Percentiles rank a stretch among this genome's conserved stretches.
Conservation (phyloP, 1,140 invertebrate species). For the Ips typographus region DNA sequence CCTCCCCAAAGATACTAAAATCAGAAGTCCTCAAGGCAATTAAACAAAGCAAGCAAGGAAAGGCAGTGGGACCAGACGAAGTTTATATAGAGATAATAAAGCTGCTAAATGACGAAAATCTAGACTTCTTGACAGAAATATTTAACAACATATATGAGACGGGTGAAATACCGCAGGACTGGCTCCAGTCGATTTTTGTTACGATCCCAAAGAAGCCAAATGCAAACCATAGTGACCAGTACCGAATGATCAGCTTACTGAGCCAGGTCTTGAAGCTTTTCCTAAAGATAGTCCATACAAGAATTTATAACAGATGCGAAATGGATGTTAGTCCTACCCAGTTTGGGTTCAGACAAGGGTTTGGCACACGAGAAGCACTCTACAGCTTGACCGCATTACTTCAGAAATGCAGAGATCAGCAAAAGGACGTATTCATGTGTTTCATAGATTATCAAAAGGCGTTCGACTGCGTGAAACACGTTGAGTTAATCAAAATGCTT, state of each 20-base stretch:
- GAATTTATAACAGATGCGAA: neutral
- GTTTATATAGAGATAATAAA: conserved; percentile 4
- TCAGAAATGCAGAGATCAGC: neutral
- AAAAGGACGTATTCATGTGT: too few species aligned
- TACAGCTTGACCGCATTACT: neutral
- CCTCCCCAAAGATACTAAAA: conserved; percentile 7
- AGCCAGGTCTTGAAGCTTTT: too few species aligned
- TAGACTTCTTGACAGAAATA: neutral
- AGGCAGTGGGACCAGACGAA: neutral
- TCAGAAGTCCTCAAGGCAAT: conserved; percentile 6
- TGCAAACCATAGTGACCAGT: too few species aligned
- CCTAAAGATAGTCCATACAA: too few species aligned
- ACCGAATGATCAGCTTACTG: too few species aligned
- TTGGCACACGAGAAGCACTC: neutral
- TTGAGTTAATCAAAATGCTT: too few species aligned
- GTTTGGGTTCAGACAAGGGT: neutral
- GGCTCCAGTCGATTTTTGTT: neutral
- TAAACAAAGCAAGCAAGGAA: neutral
- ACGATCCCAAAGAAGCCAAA: too few species aligned
- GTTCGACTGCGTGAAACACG: too few species aligned
- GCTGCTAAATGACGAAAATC: neutral
- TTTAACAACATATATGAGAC: neutral
- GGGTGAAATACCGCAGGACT: neutral
- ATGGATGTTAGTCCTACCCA: neutral
- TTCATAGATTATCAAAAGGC: too few species aligned